Percentiles rank a stretch among this genome's conserved stretches.
phyloP scores from a whole-genome alignment of 1,140 invertebrate genomes.

The Drosophila repletoides region DNA sequence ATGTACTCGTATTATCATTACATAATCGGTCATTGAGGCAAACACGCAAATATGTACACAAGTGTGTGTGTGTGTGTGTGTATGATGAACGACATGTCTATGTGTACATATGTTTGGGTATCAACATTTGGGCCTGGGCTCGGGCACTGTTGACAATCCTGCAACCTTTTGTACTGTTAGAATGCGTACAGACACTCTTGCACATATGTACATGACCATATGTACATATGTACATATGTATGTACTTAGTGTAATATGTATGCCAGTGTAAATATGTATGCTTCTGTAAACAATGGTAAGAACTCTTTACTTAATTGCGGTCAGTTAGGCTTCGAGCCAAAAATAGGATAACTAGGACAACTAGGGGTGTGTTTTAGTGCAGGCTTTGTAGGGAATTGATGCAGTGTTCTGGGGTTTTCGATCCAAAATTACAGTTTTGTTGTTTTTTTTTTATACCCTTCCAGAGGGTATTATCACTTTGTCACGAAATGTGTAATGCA shows the following conservation, averaged over 20 bases:
- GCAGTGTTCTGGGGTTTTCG: no score
- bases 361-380: conserved; percentile 15
- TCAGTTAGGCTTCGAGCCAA: background rate
- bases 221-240: background rate
- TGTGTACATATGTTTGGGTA: no score
- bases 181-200: no score
- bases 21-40: conserved; percentile 59
- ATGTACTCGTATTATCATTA: conserved; percentile 57
- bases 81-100: no score
- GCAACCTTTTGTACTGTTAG: no score
- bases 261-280: conserved; percentile 2
- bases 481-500: no score
- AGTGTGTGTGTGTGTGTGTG: background rate
- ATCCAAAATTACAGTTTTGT: no score
- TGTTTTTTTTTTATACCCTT: no score
- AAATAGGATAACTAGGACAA: conserved; percentile 10
- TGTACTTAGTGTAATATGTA: background rate
- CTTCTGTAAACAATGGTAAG: conserved; percentile 13
- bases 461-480: no score
- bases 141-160: no score
- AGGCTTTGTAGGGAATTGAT: background rate
- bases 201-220: background rate
- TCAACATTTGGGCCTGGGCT: no score
- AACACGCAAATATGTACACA: background rate
- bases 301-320: conserved; percentile 28